phyloP scores from a whole-genome alignment of 1,140 invertebrate species.

The Conus betulinus region DNA sequence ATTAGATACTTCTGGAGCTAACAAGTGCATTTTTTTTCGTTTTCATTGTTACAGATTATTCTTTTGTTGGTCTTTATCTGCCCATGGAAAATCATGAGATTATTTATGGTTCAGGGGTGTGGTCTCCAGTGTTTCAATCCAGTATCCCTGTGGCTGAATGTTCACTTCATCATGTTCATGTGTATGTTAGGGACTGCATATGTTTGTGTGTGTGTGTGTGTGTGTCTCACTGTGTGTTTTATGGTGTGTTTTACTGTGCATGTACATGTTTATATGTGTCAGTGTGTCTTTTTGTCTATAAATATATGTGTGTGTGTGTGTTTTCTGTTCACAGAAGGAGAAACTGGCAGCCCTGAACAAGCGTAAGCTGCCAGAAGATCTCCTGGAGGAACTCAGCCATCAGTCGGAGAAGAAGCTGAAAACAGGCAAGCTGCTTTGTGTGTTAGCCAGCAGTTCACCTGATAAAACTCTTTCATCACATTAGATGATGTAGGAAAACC shows the following conservation, averaged over 20 bases:
- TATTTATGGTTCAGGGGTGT: no score
- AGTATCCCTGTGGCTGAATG: not conserved
- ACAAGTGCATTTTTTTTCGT: no score
- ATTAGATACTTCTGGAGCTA: no score
- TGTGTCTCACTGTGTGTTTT: not conserved
- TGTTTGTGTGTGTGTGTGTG: not conserved
- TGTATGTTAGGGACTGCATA: not conserved
- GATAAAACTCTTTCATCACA: no score
- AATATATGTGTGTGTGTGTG: not conserved
- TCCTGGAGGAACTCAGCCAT: not conserved
- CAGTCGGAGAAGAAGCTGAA: not conserved
- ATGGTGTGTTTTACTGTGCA: not conserved
- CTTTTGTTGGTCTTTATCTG: no score
- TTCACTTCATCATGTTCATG: not conserved
- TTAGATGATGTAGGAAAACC: no score
- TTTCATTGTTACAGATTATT: no score
- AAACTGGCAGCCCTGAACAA: slow-evolving; percentile 3
- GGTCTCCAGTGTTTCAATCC: no score
- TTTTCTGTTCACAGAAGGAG: not conserved
- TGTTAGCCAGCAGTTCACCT: no score
- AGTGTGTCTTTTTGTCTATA: not conserved
- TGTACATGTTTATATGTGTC: not conserved
- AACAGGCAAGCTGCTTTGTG: not conserved
- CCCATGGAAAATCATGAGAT: no score
- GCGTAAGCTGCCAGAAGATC: not conserved